phyloP scores from a whole-genome alignment of 1,140 invertebrate species.

The Sinonovacula constricta region DNA sequence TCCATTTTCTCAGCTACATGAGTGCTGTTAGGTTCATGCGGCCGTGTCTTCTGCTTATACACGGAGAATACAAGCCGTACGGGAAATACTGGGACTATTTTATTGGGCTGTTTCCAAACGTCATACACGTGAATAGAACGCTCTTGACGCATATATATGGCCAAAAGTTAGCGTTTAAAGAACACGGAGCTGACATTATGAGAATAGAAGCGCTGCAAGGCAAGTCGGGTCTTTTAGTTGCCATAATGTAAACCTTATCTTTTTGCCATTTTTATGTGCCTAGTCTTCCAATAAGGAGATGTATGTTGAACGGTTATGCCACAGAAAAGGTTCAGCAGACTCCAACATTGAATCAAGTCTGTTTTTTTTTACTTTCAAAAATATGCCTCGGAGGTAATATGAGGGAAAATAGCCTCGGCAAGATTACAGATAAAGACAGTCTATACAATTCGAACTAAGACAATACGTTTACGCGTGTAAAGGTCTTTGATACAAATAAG shows the following conservation, averaged over 20 bases:
- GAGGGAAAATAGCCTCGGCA: too few species aligned
- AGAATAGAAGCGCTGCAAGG: constrained; percentile 32
- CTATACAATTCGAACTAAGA: too few species aligned
- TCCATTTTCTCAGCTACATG: constrained; percentile 21
- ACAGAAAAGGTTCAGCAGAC: too few species aligned
- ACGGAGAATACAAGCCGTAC: constrained; percentile 13
- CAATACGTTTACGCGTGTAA: too few species aligned
- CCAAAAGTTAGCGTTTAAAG: not conserved
- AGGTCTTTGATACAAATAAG: too few species aligned
- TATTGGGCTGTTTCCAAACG: constrained; percentile 3
- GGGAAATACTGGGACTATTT: constrained; percentile 32
- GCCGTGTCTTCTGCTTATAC: constrained; percentile 20
- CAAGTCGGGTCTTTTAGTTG: constrained; percentile 65
- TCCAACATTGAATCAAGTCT: too few species aligned
- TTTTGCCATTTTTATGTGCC: too few species aligned
- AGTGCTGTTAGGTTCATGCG: constrained; percentile 30
- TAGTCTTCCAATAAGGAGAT: too few species aligned
- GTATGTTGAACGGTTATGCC: too few species aligned
- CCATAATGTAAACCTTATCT: not conserved
- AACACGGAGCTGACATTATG: constrained; percentile 20
- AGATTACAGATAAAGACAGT: too few species aligned
- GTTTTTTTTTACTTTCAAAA: too few species aligned
- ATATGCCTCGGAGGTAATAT: too few species aligned
- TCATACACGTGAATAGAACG: constrained; percentile 15
- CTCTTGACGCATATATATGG: not conserved